Evolutionary conservation across 1,140 invertebrate species (phyloP).

Genomic region (Dysdera silvatica): DNA sequence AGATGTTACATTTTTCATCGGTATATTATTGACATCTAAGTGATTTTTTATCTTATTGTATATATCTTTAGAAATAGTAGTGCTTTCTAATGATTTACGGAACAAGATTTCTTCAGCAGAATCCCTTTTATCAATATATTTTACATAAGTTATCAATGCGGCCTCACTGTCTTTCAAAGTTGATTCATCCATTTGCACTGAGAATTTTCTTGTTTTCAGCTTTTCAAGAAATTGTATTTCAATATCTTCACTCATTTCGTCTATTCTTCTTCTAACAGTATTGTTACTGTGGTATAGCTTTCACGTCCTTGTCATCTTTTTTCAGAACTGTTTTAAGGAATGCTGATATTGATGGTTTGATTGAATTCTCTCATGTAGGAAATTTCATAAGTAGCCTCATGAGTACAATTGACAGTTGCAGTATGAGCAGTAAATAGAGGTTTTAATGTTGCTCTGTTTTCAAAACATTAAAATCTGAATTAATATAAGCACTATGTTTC

Average conservation of each 20-base stretch:
- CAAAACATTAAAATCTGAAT: neutral
- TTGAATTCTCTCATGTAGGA: slow-evolving; percentile 16
- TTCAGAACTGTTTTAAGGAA: slow-evolving; percentile 34
- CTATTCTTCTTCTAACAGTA: slow-evolving; percentile 25
- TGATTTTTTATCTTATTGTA: neutral
- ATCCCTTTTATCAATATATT: too few species aligned
- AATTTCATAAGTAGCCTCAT: neutral
- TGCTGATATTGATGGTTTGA: slow-evolving; percentile 28
- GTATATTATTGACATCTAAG: neutral
- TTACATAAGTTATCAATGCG: slow-evolving; percentile 31
- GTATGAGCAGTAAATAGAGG: neutral
- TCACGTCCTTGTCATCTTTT: slow-evolving; percentile 24
- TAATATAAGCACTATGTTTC: neutral
- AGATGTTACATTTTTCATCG: too few species aligned
- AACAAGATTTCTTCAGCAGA: slow-evolving; percentile 27
- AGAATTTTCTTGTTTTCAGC: slow-evolving; percentile 32
- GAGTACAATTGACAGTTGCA: neutral
- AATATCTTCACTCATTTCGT: slow-evolving; percentile 33
- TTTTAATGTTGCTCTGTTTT: neutral
- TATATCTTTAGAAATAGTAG: slow-evolving; percentile 34
- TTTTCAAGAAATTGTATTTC: slow-evolving; percentile 34
- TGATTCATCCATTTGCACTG: slow-evolving; percentile 34
- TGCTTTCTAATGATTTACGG: slow-evolving; percentile 34
- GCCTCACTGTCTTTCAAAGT: too few species aligned
- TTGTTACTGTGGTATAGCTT: slow-evolving; percentile 34